Conservation (phyloP, 2,797 vertebrate genomes). For the Anguilla pacifica region DNA sequence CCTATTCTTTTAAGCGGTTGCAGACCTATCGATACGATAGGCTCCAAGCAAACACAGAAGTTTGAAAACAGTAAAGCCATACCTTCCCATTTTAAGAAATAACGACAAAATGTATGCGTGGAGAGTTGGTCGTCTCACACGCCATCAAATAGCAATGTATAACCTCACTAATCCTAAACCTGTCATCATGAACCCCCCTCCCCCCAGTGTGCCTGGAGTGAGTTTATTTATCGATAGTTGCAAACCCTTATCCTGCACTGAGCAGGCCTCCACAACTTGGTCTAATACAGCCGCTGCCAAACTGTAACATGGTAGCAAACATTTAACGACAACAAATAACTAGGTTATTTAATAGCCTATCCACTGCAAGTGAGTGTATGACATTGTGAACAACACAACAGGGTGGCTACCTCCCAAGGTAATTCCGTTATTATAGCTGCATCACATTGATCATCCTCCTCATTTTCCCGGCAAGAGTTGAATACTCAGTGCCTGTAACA, state of each 20-base stretch:
- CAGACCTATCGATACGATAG: background rate
- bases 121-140: background rate
- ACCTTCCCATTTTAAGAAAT: background rate
- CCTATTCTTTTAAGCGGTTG: background rate
- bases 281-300: background rate
- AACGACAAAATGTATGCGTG: background rate
- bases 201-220: background rate
- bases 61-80: background rate
- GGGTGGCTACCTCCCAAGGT: background rate
- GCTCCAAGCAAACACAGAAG: background rate
- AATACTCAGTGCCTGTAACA: background rate
- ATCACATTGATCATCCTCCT: background rate
- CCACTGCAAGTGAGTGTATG: background rate
- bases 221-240: too few relatives aligned
- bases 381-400: background rate
- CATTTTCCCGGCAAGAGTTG: background rate
- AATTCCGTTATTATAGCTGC: constrained; percentile 5
- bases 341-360: background rate
- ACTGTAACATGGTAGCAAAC: background rate
- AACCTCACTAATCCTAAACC: background rate
- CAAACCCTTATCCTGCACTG: background rate
- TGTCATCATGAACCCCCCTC: background rate
- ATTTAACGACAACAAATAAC: background rate
- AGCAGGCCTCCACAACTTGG: background rate
- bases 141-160: background rate